A percentile compares a stretch with the other conserved stretches of the same genome.
phyloP scores from a whole-genome alignment of 2,797 vertebrate species.

The Falco novaeseelandiae region DNA sequence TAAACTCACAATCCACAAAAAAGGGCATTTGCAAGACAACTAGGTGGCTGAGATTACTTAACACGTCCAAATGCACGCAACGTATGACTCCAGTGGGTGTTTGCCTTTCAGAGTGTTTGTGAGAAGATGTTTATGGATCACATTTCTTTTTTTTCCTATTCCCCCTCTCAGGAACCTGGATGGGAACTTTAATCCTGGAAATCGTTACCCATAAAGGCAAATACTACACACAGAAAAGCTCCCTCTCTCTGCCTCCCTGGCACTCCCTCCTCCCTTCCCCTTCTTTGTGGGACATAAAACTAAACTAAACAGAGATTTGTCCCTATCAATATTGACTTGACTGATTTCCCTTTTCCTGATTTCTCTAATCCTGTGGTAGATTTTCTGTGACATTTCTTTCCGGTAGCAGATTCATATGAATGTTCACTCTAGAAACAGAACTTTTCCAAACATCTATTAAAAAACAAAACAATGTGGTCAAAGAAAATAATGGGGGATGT shows the following conservation, averaged over 20 bases:
- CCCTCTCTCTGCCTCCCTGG: neutral
- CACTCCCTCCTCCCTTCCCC: neutral
- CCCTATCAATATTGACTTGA: conserved; percentile 48
- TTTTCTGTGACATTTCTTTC: conserved; percentile 53
- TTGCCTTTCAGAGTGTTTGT: conserved; percentile 19
- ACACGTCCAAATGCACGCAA: neutral
- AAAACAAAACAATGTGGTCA: conserved; percentile 42
- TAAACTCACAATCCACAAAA: neutral
- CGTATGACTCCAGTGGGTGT: neutral
- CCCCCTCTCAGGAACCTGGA: neutral
- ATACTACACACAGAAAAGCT: neutral
- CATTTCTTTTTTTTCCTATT: neutral
- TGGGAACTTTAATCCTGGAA: conserved; percentile 27
- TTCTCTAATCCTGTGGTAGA: conserved; percentile 53
- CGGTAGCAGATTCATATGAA: conserved; percentile 22
- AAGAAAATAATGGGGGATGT: conserved; percentile 38
- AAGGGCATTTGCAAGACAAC: neutral
- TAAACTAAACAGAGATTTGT: conserved; percentile 37
- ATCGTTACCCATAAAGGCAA: neutral
- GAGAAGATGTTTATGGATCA: conserved; percentile 16
- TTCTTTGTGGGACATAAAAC: conserved; percentile 15
- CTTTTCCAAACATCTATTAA: conserved; percentile 47
- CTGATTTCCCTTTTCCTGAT: conserved; percentile 60
- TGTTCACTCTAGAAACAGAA: conserved; percentile 26
- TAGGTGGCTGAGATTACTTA: neutral